Conservation (phyloP, 2,797 vertebrate genomes). For the Trematomus bernacchii region DNA sequence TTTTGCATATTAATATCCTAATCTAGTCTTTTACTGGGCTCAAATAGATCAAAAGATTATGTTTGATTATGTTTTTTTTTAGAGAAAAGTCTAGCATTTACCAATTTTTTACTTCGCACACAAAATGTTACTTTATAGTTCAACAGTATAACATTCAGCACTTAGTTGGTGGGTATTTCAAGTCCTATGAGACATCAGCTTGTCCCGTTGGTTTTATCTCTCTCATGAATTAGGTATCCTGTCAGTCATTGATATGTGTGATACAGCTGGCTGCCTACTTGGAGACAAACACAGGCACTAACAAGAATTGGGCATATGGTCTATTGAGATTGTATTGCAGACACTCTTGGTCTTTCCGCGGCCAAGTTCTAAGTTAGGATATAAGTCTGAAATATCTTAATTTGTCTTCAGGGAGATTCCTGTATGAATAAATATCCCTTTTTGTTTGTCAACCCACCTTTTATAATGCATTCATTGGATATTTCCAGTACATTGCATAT, state of each 20-base stretch:
- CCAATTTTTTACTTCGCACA: conserved; percentile 6
- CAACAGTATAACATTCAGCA: background rate
- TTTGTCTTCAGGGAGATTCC: background rate
- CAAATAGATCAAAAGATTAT: background rate
- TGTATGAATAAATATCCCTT: background rate
- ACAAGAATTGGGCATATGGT: conserved; percentile 9
- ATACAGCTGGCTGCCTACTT: conserved; percentile 52
- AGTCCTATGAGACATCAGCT: conserved; percentile 43
- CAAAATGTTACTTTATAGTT: background rate
- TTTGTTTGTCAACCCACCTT: background rate
- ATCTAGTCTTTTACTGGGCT: background rate
- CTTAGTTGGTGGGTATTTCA: conserved; percentile 38
- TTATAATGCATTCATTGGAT: too few species aligned
- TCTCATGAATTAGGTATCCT: conserved; percentile 75
- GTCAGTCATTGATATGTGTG: conserved; percentile 59
- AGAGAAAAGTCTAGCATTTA: background rate
- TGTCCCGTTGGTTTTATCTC: conserved; percentile 55
- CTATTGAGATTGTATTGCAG: conserved; percentile 18
- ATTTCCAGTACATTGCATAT: too few species aligned
- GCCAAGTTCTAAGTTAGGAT: background rate
- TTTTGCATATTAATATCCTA: background rate
- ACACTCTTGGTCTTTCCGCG: background rate
- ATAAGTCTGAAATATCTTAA: background rate
- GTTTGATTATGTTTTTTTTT: background rate
- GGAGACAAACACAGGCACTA: conserved; percentile 34